These are phyloP conservation scores for Sussaba pulchella DNA, from an alignment of 2,888 invertebrate species.

Conservation along the genomic window DNA sequence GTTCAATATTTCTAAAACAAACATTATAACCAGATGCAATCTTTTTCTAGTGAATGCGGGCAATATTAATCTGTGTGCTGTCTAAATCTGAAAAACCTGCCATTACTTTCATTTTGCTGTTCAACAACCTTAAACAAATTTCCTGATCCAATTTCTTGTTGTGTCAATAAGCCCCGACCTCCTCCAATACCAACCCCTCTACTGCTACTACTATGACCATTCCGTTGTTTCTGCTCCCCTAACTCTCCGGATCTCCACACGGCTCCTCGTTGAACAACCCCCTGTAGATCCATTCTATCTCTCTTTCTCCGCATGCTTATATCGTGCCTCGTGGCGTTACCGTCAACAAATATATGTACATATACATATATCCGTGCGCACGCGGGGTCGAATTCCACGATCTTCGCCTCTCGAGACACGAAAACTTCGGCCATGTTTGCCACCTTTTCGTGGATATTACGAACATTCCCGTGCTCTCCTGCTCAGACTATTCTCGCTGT, in stretches of 20 bases:
- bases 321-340: not conserved
- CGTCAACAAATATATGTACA: not conserved
- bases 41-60: too few species aligned
- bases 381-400: not conserved
- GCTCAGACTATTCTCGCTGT: not conserved
- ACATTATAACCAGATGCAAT: too few species aligned
- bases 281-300: constrained; percentile 45
- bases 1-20: too few species aligned
- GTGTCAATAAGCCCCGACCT: not conserved
- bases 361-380: constrained; percentile 3
- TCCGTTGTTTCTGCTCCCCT: not conserved
- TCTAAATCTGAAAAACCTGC: too few species aligned
- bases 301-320: constrained; percentile 29
- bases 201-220: constrained; percentile 9
- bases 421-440: constrained; percentile 38
- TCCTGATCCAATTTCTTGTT: too few species aligned
- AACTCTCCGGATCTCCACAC: constrained; percentile 26
- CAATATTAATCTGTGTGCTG: too few species aligned
- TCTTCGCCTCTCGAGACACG: constrained; percentile 29
- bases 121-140: too few species aligned
- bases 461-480: constrained; percentile 56
- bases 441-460: constrained; percentile 40
- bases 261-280: constrained; percentile 29
- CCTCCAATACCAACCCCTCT: not conserved
- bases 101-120: too few species aligned